phyloP scores from a whole-genome alignment of 2,797 vertebrate species.

The Sebastes taczanowskii region DNA sequence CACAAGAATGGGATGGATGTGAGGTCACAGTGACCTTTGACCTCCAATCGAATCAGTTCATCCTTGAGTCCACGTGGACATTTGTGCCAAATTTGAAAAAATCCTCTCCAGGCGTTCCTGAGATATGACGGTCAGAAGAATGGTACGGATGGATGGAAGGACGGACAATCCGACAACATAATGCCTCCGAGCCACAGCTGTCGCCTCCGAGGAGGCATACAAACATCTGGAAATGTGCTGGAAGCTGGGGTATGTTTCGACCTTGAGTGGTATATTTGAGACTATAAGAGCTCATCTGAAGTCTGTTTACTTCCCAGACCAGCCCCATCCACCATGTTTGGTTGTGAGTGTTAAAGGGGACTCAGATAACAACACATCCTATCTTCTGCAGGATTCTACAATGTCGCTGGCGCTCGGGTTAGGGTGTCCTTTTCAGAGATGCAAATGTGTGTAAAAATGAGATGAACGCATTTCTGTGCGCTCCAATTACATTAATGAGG shows the following conservation, averaged over 20 bases:
- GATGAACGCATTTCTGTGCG: constrained; percentile 29
- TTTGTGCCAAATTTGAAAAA: too few relatives aligned
- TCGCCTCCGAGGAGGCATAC: neutral
- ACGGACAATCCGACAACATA: too few relatives aligned
- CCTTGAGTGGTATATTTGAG: neutral
- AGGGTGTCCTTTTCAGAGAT: constrained; percentile 49
- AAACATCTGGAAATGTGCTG: neutral
- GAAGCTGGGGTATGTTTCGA: constrained; percentile 2
- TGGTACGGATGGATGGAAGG: too few relatives aligned
- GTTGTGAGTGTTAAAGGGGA: neutral
- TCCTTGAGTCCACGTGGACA: too few relatives aligned
- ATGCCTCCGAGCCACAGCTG: too few relatives aligned
- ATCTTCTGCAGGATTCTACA: neutral
- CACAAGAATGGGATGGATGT: too few relatives aligned
- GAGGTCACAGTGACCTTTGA: too few relatives aligned
- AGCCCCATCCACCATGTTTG: neutral
- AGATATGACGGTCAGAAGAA: too few relatives aligned
- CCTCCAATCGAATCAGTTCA: too few relatives aligned
- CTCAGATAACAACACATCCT: constrained; percentile 14
- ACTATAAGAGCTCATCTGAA: constrained; percentile 17
- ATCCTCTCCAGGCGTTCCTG: too few relatives aligned
- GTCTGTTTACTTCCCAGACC: neutral
- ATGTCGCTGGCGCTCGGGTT: constrained; percentile 3
- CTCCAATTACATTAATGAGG: constrained; percentile 61
- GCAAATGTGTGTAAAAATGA: constrained; percentile 59